phyloP scores from a whole-genome alignment of 2,113 vertebrate species.

The Scortum barcoo region DNA sequence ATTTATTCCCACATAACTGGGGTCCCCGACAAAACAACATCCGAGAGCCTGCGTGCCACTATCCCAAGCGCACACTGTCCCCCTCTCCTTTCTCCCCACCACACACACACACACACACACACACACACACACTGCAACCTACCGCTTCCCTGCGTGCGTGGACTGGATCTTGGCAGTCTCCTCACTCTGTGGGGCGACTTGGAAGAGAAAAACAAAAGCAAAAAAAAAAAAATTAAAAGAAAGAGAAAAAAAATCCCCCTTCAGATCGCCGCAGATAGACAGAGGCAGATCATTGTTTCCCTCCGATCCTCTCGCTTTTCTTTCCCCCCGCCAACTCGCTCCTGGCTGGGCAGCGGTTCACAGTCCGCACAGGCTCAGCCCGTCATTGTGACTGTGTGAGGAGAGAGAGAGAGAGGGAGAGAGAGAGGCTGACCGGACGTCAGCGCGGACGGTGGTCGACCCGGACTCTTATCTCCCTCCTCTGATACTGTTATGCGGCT shows the following conservation, averaged over 20 bases:
- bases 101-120: slow-evolving; percentile 33
- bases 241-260: slow-evolving; percentile 37
- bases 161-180: slow-evolving; percentile 47
- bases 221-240: neutral
- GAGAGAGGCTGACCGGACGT: slow-evolving; percentile 66
- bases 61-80: slow-evolving; percentile 29
- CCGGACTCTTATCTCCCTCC: slow-evolving; percentile 47
- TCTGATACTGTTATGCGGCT: slow-evolving; percentile 53
- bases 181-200: slow-evolving; percentile 44
- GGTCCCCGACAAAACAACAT: slow-evolving; percentile 21
- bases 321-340: slow-evolving; percentile 5
- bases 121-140: slow-evolving; percentile 46
- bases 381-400: slow-evolving; percentile 53
- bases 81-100: neutral
- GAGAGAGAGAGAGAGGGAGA: slow-evolving; percentile 41
- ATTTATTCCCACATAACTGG: neutral
- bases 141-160: slow-evolving; percentile 52
- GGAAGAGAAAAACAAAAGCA: neutral
- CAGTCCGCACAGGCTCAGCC: slow-evolving; percentile 58
- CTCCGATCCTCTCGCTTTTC: slow-evolving; percentile 7
- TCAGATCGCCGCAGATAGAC: slow-evolving; percentile 49
- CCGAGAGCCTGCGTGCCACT: neutral
- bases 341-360: slow-evolving; percentile 42
- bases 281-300: slow-evolving; percentile 39
- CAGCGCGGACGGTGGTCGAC: slow-evolving; percentile 58